A percentile compares a stretch with the other conserved stretches of the same genome.
Conservation (phyloP, 2,797 vertebrate species). For the Spinibarbus caldwelli region DNA sequence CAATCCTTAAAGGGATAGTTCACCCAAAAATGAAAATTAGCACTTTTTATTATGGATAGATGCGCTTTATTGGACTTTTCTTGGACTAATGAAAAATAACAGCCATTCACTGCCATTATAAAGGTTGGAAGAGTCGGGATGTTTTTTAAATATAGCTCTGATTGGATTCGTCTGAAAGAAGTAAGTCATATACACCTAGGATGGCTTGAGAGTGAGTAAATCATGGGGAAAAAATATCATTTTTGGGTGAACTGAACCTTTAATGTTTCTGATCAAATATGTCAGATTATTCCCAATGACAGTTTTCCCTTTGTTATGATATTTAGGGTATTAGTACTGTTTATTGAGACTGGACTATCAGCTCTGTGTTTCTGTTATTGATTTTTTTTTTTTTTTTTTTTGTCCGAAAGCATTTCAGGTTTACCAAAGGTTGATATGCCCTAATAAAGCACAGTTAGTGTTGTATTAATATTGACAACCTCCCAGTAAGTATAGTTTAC, state of each 20-base stretch:
- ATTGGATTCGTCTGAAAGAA: too few relatives aligned
- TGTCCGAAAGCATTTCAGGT: slow-evolving; percentile 30
- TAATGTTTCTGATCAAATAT: slow-evolving; percentile 75
- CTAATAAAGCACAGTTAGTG: slow-evolving; percentile 36
- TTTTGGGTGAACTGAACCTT: not conserved
- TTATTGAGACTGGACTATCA: slow-evolving; percentile 46
- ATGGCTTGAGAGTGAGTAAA: not conserved
- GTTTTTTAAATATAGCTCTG: not conserved
- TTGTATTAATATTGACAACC: slow-evolving; percentile 43
- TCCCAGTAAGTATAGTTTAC: slow-evolving; percentile 28
- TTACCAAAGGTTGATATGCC: slow-evolving; percentile 63
- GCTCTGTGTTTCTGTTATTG: slow-evolving; percentile 59
- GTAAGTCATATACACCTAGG: too few relatives aligned
- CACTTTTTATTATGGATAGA: too few relatives aligned
- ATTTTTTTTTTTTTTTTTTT: slow-evolving; percentile 50
- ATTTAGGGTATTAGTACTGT: not conserved
- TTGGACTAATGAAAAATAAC: too few relatives aligned
- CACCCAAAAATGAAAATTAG: not conserved
- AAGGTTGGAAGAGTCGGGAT: too few relatives aligned
- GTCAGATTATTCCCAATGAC: slow-evolving; percentile 66
- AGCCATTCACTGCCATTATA: too few relatives aligned
- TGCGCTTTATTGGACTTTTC: too few relatives aligned
- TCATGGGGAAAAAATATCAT: not conserved
- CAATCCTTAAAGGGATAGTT: slow-evolving; percentile 43
- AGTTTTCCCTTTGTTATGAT: slow-evolving; percentile 27